Evolutionary conservation across 2,797 vertebrate species (phyloP), one percentile per base, ranked within the genome.

Genomic region (Gymnocypris eckloni): DNA sequence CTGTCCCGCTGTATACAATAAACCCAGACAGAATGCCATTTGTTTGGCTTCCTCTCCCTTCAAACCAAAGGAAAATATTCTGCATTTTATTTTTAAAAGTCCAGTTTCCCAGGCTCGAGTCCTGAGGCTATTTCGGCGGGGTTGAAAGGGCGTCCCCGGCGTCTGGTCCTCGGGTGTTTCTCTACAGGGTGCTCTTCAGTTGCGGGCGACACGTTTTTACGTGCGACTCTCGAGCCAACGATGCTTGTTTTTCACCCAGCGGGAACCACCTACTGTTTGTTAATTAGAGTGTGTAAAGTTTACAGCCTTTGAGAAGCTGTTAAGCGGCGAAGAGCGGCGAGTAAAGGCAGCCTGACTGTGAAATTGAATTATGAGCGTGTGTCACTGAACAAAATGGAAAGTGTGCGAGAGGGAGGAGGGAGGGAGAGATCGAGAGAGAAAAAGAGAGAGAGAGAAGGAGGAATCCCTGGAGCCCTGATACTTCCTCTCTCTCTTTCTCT

Each of bases 241-340:
- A 56, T 18, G 66, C 37, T 66, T 69, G 66, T 37, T 45, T 48
- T 67, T 41, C 18, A 12, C 73, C 83, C 70, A 69, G 33, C 50
- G 72, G 84, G 41, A 83, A 67, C 61, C 41, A 86, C 71, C 64
- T 78, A 66, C 91, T 90, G 89, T 92, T 91, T 92, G 91, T 93
- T 94, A 93, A 94, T 94, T 93, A 94, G 90, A 92, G 91, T 90
- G 93, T 72, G 87, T 91, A 90, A 92, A 93, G 91, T 92, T 92
- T 89, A 91, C 91, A 91, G 89, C 88, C 90, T 90, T 87, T 90
- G 89, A 86, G 88, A 91, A 89, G 85, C 92, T 91, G 89, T 91
- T 73, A 90, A 91, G 90, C 92, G 48, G 86, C 87, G 90, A 91
- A 90, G 88, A 88, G 87, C 86, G 91, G 79, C 88, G 91, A 92